Evolutionary conservation across 2,888 invertebrate species (phyloP).

Genomic region (Nymphalis polychloros): DNA sequence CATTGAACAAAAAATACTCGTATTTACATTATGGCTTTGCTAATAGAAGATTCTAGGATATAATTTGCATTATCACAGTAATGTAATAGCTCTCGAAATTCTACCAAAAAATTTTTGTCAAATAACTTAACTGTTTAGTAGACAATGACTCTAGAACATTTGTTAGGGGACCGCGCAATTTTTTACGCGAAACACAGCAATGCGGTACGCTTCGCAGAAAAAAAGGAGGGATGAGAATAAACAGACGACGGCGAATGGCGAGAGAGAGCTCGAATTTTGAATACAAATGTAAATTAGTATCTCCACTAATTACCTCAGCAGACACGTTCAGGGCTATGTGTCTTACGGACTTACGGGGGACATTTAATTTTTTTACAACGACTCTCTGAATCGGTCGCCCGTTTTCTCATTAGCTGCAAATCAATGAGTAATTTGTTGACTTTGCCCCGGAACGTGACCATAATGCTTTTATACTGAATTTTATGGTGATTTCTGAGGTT

Average conservation of each 20-base stretch:
- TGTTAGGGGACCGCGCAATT: conserved; percentile 74
- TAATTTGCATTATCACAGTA: conserved; percentile 7
- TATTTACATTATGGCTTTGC: too few species aligned
- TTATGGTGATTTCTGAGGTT: conserved; percentile 26
- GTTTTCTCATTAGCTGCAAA: conserved; percentile 70
- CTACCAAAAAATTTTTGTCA: conserved; percentile 25
- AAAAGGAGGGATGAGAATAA: conserved; percentile 78
- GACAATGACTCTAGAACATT: conserved; percentile 68
- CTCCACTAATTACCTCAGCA: conserved; percentile 80
- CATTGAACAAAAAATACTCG: too few species aligned
- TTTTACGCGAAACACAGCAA: conserved; percentile 80
- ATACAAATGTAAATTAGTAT: conserved; percentile 83
- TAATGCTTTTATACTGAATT: conserved; percentile 32
- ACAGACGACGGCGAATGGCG: conserved; percentile 79
- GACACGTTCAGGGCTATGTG: conserved; percentile 78
- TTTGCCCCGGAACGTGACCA: conserved; percentile 35
- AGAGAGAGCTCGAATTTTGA: conserved; percentile 81
- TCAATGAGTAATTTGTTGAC: conserved; percentile 58
- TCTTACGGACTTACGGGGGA: conserved; percentile 76
- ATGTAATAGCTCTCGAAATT: conserved; percentile 22
- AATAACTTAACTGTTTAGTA: conserved; percentile 54
- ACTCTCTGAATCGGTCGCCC: conserved; percentile 65
- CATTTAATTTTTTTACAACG: conserved; percentile 69
- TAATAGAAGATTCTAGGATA: background rate
- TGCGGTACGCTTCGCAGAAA: conserved; percentile 75